Evolutionary conservation across 2,888 invertebrate species (phyloP).

Genomic region (Teinopalpus imperialis): DNA sequence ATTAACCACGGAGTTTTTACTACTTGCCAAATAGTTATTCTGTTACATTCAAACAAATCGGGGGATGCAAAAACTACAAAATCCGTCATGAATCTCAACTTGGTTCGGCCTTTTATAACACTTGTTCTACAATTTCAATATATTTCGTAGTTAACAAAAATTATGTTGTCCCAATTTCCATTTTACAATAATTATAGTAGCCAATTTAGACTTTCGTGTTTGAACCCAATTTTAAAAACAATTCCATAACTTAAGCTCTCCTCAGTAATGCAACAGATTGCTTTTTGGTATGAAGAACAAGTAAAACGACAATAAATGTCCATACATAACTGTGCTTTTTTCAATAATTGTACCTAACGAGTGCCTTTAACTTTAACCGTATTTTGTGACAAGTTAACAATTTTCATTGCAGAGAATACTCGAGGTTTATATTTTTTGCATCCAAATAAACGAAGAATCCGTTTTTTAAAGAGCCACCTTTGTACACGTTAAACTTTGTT

Average conservation of each 20-base stretch:
- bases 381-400: conserved; percentile 5
- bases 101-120: conserved; percentile 3
- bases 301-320: too few species aligned
- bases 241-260: conserved; percentile 1
- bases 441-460: background rate
- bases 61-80: background rate
- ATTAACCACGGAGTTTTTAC: conserved; percentile 5
- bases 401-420: background rate
- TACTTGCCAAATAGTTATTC: conserved; percentile 7
- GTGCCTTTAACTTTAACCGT: conserved; percentile 21
- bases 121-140: background rate
- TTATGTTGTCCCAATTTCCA: too few species aligned
- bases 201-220: too few species aligned
- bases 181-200: too few species aligned
- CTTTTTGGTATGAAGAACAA: too few species aligned
- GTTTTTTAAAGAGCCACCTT: conserved; percentile 10
- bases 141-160: too few species aligned
- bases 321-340: too few species aligned
- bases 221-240: too few species aligned
- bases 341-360: conserved; percentile 15
- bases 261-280: background rate
- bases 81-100: conserved; percentile 21
- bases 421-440: background rate
- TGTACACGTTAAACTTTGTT: conserved; percentile 28
- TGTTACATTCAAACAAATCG: background rate